Evolutionary conservation across 2,797 vertebrate genomes (phyloP), one percentile per base, ranked within the genome.

Genomic region (Mormyrus hasselquistii): DNA sequence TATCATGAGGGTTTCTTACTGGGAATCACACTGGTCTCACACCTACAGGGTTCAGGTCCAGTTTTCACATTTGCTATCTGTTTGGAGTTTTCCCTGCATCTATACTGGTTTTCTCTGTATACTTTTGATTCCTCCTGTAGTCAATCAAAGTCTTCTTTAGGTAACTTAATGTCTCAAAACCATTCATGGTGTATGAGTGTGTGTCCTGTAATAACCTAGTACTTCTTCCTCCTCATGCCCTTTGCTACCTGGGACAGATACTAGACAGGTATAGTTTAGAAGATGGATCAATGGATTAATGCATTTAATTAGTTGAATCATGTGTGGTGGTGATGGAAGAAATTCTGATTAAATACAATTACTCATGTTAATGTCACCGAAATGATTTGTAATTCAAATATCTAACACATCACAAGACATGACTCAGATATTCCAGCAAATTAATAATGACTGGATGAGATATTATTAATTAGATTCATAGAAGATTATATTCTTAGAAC

Each of bases 381-480:
- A 16, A 44, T 44, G 38, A 79, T 79, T 79, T 79, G 73, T 79
- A 79, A 79, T 79, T 79, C 73, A 38, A 79, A 44, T 79, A 44
- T 79, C 73, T 79, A 79, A 69, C 38, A 29, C 65, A 76, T 76
- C 69, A 76, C 69, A 79, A 44, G 73, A 44, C 73, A 79, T 79
- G 73, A 38, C 73, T 44, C 73, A 79, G 38, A 79, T 44, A 79
- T 79, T 44, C 38, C 34, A 41, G 73, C 73, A 41, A 79, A 69
- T 69, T 69, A 69, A 69, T 69, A 69, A 69, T 5, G 65, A 29
- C 65, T 34, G 12, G 65, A 69, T 34, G 25, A 69, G 65, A 69
- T 69, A 69, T 62, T 62, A 62, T 69, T 69, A 69, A 69, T 69
- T 69, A 69, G 65, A 69, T 69, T 69, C 65, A 69, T 69, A 69